These are phyloP conservation scores for Apaloderma vittatum DNA, from an alignment of 2,113 vertebrate species.

Conservation along the genomic window DNA sequence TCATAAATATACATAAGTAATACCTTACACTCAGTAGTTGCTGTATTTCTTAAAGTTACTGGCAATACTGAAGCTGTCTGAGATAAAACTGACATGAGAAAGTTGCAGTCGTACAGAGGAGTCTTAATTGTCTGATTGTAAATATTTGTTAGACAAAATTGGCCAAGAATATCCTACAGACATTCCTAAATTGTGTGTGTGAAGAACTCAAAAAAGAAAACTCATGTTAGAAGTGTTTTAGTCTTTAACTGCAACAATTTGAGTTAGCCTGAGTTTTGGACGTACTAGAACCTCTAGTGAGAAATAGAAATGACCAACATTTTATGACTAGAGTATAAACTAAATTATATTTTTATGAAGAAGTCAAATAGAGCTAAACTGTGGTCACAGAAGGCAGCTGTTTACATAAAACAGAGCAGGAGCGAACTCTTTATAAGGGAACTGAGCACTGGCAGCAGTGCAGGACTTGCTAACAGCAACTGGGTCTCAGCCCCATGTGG, in stretches of 20 bases:
- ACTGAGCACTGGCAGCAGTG: not conserved
- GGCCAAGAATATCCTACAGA: not conserved
- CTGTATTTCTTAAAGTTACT: not conserved
- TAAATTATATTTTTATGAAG: not conserved
- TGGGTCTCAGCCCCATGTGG: not conserved
- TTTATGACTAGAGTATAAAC: not conserved
- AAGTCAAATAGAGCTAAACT: not conserved
- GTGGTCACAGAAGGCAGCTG: not conserved
- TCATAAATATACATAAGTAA: not conserved
- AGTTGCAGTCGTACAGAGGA: not conserved
- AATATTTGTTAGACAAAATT: slow-evolving; percentile 18
- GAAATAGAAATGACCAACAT: not conserved
- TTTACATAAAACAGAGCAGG: not conserved
- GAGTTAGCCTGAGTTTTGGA: not conserved
- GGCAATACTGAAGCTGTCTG: not conserved
- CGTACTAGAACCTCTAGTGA: not conserved
- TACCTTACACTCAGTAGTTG: not conserved
- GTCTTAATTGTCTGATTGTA: slow-evolving; percentile 19
- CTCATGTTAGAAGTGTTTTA: not conserved
- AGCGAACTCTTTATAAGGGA: not conserved
- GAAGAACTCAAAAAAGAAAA: not conserved
- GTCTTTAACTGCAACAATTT: not conserved
- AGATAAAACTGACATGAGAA: slow-evolving; percentile 39
- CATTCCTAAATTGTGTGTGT: not conserved
- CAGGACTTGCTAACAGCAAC: not conserved